These are phyloP conservation scores for Cephalophus harveyi DNA, from an alignment of 2,113 vertebrate species.

Conservation along the genomic window DNA sequence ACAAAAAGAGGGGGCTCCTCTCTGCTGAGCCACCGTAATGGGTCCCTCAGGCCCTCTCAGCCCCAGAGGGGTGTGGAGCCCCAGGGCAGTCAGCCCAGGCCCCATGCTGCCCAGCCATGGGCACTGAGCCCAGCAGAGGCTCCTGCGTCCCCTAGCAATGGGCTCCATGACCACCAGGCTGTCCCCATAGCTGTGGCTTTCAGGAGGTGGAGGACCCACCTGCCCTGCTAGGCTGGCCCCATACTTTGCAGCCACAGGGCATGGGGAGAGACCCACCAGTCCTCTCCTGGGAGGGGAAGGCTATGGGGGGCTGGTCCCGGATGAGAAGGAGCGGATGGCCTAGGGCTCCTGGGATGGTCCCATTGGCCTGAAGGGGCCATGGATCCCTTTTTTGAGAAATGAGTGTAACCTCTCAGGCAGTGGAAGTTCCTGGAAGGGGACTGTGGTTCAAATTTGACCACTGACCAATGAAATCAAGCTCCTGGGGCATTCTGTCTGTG, in stretches of 20 bases:
- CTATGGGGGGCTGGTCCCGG: neutral
- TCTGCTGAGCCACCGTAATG: accelerated
- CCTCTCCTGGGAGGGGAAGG: neutral
- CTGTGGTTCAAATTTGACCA: neutral
- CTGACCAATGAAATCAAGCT: neutral
- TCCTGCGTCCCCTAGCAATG: neutral
- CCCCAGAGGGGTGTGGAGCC: neutral
- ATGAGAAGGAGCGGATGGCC: neutral
- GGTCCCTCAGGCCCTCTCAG: neutral
- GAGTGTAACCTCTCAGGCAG: neutral
- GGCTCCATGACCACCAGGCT: neutral
- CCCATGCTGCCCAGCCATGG: neutral
- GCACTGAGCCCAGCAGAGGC: neutral
- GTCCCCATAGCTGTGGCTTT: neutral
- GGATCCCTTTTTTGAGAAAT: neutral
- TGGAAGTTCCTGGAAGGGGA: neutral
- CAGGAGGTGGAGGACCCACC: neutral
- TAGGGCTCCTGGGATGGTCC: neutral
- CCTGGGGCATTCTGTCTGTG: neutral
- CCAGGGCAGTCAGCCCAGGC: neutral
- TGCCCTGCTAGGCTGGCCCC: neutral
- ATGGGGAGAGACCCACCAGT: neutral
- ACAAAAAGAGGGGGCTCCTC: neutral
- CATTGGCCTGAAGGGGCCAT: neutral
- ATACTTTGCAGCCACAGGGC: neutral